Evolutionary conservation across 2,797 vertebrate species (phyloP), one percentile per base, ranked within the genome.

Genomic region (Balearica regulorum): DNA sequence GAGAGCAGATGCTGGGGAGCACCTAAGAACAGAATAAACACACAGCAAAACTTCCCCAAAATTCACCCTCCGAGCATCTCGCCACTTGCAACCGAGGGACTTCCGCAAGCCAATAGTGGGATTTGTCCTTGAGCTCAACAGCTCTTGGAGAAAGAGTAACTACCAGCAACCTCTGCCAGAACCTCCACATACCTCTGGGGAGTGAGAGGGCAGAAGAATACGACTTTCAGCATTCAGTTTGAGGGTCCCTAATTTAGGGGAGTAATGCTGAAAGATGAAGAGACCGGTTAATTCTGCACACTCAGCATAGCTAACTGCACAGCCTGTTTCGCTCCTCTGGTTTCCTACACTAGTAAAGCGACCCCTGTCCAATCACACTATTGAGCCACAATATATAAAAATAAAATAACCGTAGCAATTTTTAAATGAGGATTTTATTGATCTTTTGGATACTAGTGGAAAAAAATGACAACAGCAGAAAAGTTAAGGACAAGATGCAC

Each of bases 141-240:
- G 57, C 53, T 51, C 37, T 35, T 11, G 6, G 5, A 26, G 39
- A 26, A 26, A 35, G 46, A 49, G 12, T 22, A 83, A 39, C 6
- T 19, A 46, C 13, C 55, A 43, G 16, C 1, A 70, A 44, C 37
- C 62, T 44, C 77, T 43, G 48, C 31, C 2, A 4, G 35, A 26
- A 83, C 44, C 76, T 55, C 11, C 0, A 2, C 37, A 29, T n/a
- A 28, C 41, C 71, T 48, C 14, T 1, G 2, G 2, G 11, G 9
- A 11, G 25, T 2, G 17, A 33, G 6, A 33, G 22, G 20, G 26
- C 41, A 37, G 61, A 61, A n/a, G n/a, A 66, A 39, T 2, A 11
- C 0, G 0, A 26, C 53, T 10, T 53, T 49, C 51, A 78, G 48
- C 13, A 53, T 5, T 57, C 15, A 18, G 6, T 29, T 6, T 1